Evolutionary conservation across 1,140 invertebrate genomes (phyloP), one percentile per base, ranked within the genome.

Genomic region (Panagrolaimus sp.): DNA sequence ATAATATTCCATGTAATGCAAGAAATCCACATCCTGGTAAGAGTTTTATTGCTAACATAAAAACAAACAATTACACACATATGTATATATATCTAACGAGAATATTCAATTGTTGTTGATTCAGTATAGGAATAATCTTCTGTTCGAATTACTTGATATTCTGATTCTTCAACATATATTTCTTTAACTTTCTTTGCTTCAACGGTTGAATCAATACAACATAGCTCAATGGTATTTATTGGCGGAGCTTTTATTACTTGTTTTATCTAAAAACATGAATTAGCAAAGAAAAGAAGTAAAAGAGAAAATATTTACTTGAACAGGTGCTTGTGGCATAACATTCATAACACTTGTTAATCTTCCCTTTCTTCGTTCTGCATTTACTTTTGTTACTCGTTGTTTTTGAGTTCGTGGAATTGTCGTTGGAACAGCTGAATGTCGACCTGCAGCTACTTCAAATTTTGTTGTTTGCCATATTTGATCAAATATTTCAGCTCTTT

Each of bases 1-100:
- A 99, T 86, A 96, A 99, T 80, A 98, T 98, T 93, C 94, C 96
- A 0, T 99, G 96, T 81, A 98, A 99, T 87, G 89, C 95, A 0
- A 86, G 96, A 71, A 99, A 99, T 86, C 95, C 96, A 5, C 87
- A 91, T 27, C 95, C 96, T n/a, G 96, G 86, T 86, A 74, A 68
- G 63, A 61, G n/a, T 13, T 72, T 31, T 31, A 45, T 43, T 23
- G 11, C 1, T 42, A 27, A 14, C 20, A 47, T 31, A 62, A 68
- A 61, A 25, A 51, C 14, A 53, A n/a, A 11, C 1, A n/a, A 45
- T 45, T 48, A n/a, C n/a, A n/a, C n/a, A n/a, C n/a, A n/a, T n/a
- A n/a, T n/a, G n/a, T n/a, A n/a, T n/a, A n/a, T n/a, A n/a, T n/a
- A n/a, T n/a, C n/a, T n/a, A 31, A 20, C 43, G 16, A 16, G 20